A percentile compares a stretch with the other conserved stretches of the same genome.
phyloP scores from a whole-genome alignment of 1,140 invertebrate species.

The Neelides sp. region DNA sequence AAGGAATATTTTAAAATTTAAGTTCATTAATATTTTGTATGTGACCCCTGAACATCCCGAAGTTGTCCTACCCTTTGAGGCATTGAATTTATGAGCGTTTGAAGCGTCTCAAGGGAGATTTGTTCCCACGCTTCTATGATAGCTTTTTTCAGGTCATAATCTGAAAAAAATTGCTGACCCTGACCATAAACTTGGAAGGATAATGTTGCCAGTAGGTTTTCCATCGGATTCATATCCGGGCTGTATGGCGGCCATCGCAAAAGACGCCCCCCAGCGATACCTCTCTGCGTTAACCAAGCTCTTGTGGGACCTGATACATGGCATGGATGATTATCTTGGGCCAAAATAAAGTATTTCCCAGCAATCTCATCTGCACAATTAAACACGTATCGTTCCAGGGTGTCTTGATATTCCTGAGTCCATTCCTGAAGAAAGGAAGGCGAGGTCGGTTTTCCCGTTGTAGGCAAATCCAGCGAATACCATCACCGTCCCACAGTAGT shows the following conservation, averaged over 20 bases:
- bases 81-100: not conserved
- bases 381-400: not conserved
- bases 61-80: no score
- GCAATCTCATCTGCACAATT: not conserved
- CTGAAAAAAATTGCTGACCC: not conserved
- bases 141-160: not conserved
- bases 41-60: no score
- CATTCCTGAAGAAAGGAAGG: no score
- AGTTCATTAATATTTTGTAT: no score
- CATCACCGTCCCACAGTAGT: no score
- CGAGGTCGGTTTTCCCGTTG: no score
- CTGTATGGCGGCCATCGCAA: constrained; percentile 35
- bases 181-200: not conserved
- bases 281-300: not conserved
- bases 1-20: no score
- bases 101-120: not conserved
- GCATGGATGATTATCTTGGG: no score
- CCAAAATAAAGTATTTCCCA: not conserved
- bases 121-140: not conserved
- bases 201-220: constrained; percentile 34
- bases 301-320: not conserved
- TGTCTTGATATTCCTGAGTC: no score
- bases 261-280: constrained; percentile 3
- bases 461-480: no score
- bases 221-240: constrained; percentile 37